A percentile compares a stretch with the other conserved stretches of the same genome.
These are phyloP conservation scores for Heterodera schachtii DNA, from an alignment of 1,140 invertebrate species.

Conservation along the genomic window DNA sequence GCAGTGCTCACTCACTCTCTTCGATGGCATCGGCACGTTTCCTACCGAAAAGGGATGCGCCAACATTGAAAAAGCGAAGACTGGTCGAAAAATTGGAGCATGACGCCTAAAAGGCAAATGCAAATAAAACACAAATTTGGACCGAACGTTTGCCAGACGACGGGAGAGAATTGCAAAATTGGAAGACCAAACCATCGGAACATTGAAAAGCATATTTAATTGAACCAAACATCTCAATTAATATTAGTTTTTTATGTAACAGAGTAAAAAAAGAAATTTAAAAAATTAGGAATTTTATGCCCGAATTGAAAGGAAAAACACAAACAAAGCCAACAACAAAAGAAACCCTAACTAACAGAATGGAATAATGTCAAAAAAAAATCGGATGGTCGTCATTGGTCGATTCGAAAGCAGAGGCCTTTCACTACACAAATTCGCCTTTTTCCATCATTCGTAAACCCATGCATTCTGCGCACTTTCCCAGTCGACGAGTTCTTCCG, in stretches of 20 bases:
- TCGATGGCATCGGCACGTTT: not conserved
- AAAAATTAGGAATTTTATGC: too few relatives aligned
- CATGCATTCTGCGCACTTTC: conserved; percentile 44
- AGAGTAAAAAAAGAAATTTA: too few relatives aligned
- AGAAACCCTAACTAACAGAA: too few relatives aligned
- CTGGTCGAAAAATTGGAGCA: not conserved
- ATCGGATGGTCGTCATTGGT: not conserved
- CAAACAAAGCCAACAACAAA: too few relatives aligned
- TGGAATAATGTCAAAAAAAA: not conserved
- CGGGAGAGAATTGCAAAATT: not conserved
- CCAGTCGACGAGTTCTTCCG: conserved; percentile 73
- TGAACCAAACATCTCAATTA: too few relatives aligned
- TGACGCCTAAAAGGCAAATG: not conserved
- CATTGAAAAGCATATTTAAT: not conserved
- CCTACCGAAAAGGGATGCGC: too few relatives aligned
- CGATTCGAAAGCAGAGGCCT: too few relatives aligned
- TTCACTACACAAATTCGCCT: not conserved
- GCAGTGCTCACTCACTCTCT: not conserved
- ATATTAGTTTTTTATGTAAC: not conserved
- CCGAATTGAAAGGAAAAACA: too few relatives aligned
- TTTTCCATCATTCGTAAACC: conserved; percentile 61
- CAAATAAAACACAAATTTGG: not conserved
- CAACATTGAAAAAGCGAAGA: not conserved
- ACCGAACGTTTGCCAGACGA: not conserved
- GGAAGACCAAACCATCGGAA: not conserved